A percentile compares a stretch with the other conserved stretches of the same genome.
Conservation (phyloP, 2,797 vertebrate species). For the Liparis tanakae region DNA sequence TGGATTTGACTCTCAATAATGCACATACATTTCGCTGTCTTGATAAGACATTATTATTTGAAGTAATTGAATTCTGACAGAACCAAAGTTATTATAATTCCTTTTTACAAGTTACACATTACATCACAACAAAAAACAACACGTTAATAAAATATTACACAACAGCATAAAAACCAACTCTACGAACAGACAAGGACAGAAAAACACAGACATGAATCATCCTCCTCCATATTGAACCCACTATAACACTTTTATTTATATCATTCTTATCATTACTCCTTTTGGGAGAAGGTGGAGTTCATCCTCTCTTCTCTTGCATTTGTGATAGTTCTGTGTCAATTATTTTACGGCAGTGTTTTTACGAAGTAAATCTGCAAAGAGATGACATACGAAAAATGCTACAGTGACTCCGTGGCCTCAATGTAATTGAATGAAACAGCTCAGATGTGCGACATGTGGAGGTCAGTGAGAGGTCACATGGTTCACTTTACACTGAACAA, state of each 20-base stretch:
- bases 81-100: not conserved
- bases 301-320: not conserved
- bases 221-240: too few species aligned
- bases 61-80: slow-evolving; percentile 1
- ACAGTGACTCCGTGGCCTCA: too few species aligned
- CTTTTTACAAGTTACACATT: too few species aligned
- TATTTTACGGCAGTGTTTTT: not conserved
- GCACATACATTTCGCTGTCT: too few species aligned
- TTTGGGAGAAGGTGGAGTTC: not conserved
- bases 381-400: not conserved
- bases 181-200: too few species aligned
- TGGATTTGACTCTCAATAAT: not conserved
- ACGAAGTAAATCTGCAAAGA: not conserved
- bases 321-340: not conserved
- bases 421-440: not conserved
- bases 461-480: not conserved
- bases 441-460: not conserved
- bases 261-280: too few species aligned
- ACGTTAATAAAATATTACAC: too few species aligned
- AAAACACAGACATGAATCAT: too few species aligned
- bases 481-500: not conserved
- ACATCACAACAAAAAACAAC: too few species aligned
- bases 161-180: too few species aligned
- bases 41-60: not conserved
- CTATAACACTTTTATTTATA: too few species aligned